Evolutionary conservation across 2,888 invertebrate species (phyloP), one percentile per base, ranked within the genome.

Genomic region (Merodon equestris): DNA sequence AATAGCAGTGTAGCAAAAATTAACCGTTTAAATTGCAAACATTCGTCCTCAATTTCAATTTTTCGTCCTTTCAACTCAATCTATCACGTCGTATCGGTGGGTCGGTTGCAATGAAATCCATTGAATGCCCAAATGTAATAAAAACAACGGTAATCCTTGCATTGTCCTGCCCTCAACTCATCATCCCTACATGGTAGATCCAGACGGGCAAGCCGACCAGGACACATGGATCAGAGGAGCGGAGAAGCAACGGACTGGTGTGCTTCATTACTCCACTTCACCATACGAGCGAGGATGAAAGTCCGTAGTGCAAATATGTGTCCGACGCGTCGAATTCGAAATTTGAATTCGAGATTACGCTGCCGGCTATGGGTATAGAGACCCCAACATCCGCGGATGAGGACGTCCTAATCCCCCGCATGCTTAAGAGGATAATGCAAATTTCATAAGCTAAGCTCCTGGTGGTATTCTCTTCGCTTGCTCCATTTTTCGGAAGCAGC

Each of bases 351-450:
- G 14, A 45, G 36, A 36, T 38, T 54, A 27, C 7, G 27, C 27
- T 27, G 2, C 27, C 7, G n/a, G 27, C 27, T 7, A 27, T 27
- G 27, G 7, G 27, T 27, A 27, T 27, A 27, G 48, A 13, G n/a
- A n/a, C n/a, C n/a, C 54, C 48, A 38, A 67, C 34, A 56, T 18
- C 14, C 42, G 54, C 17, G 73, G 27, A 57, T 9, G 42, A 13
- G 27, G 54, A 54, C 53, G 48, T 60, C 19, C 63, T 56, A 53
- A 51, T 50, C 40, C 56, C 13, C 14, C 61, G 34, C 61, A 40
- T 45, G 63, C 45, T 57, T 47, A n/a, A 68, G 57, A 64, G 54
- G 68, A 75, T 75, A 66, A 72, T 72, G 71, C 40, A 72, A 71
- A 76, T 60, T 76, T 45, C n/a, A 50, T 60, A 76, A 76, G 70